phyloP scores from a whole-genome alignment of 1,140 invertebrate genomes.

The Dendroctonus ponderosae region DNA sequence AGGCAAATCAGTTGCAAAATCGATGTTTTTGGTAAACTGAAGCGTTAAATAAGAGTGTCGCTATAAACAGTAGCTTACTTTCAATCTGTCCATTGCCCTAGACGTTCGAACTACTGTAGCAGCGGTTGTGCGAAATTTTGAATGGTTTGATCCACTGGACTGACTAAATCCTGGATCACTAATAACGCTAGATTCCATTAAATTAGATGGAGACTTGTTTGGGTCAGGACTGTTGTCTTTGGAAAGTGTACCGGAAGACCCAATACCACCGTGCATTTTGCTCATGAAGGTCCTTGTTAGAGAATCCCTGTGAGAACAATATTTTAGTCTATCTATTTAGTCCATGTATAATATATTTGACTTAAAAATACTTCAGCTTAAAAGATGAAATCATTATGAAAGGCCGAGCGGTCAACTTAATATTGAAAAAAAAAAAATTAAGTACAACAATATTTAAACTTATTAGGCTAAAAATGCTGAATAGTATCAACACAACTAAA shows the following conservation, averaged over 20 bases:
- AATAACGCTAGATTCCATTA: conserved; percentile 37
- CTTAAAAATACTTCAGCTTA: neutral
- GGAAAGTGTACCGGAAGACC: conserved; percentile 50
- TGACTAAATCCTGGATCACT: conserved; percentile 57
- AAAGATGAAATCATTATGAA: neutral
- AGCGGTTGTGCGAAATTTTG: conserved; percentile 40
- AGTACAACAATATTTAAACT: no score
- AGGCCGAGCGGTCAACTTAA: no score
- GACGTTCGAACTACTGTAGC: conserved; percentile 35
- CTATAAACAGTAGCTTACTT: conserved; percentile 5
- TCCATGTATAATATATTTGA: neutral
- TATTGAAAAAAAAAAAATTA: no score
- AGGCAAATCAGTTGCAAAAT: no score
- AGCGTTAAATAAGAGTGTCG: no score
- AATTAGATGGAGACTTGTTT: conserved; percentile 51
- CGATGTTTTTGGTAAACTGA: no score
- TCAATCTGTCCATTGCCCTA: conserved; percentile 34
- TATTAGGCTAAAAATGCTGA: no score
- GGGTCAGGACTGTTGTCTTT: conserved; percentile 47
- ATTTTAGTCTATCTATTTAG: no score
- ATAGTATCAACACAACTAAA: no score
- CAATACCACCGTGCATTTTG: conserved; percentile 55
- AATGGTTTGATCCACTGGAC: conserved; percentile 25
- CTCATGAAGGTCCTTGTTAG: conserved; percentile 63
- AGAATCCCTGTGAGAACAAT: conserved; percentile 49